Evolutionary conservation across 2,113 vertebrate genomes (phyloP).

Genomic region (Engystomops pustulosus): DNA sequence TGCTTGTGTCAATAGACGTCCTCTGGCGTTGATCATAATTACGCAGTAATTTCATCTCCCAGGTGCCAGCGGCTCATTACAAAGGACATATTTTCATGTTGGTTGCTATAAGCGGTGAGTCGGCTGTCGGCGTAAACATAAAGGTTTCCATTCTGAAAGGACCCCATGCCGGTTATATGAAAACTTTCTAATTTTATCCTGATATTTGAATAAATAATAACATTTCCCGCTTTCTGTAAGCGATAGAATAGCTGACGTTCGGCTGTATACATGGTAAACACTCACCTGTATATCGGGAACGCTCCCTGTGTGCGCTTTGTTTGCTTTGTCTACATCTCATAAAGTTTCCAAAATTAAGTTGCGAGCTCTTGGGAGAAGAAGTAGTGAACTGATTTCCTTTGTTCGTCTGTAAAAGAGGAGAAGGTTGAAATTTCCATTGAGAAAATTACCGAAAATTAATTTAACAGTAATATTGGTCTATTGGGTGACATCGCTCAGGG

Average conservation of each 20-base stretch:
- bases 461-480: neutral
- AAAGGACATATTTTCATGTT: neutral
- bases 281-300: neutral
- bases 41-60: neutral
- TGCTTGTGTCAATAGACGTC: neutral
- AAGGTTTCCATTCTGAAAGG: neutral
- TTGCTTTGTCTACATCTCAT: slow-evolving; percentile 3
- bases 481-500: neutral
- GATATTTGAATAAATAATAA: slow-evolving; percentile 28
- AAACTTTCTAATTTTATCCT: slow-evolving; percentile 29
- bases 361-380: slow-evolving; percentile 7
- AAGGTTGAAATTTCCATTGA: neutral
- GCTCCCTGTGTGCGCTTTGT: slow-evolving; percentile 4
- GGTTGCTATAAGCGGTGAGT: neutral
- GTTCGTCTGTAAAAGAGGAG: neutral
- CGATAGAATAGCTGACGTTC: neutral
- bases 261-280: neutral
- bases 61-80: neutral
- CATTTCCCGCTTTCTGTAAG: neutral
- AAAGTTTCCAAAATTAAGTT: slow-evolving; percentile 15
- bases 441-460: neutral
- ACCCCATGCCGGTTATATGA: slow-evolving; percentile 20
- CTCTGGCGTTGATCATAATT: neutral
- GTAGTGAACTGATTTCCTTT: neutral
- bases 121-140: slow-evolving; percentile 5